Conservation (phyloP, 2,113 vertebrate genomes). For the Dicerorhinus sumatrensis region DNA sequence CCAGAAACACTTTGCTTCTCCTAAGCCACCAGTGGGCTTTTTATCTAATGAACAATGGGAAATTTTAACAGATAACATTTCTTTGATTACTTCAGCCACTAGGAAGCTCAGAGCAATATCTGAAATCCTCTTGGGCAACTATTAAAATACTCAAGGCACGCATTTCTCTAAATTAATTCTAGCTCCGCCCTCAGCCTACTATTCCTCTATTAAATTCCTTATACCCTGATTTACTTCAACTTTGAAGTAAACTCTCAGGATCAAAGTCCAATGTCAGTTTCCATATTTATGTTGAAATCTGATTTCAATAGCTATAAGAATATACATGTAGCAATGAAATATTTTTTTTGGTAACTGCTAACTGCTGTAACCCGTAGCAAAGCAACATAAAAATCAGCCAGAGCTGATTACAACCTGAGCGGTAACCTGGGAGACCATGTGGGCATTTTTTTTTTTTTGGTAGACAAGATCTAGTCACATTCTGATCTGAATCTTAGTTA, state of each 20-base stretch:
- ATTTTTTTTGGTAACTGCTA: slow-evolving; percentile 22
- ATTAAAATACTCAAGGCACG: not conserved
- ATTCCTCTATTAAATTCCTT: not conserved
- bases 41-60: not conserved
- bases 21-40: not conserved
- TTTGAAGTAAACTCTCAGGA: slow-evolving; percentile 11
- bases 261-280: slow-evolving; percentile 9
- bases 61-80: slow-evolving; percentile 43
- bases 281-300: not conserved
- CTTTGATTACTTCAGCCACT: slow-evolving; percentile 28
- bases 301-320: slow-evolving; percentile 18
- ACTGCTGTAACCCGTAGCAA: slow-evolving; percentile 28
- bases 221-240: not conserved
- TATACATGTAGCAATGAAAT: not conserved
- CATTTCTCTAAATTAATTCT: slow-evolving; percentile 20
- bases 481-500: slow-evolving; percentile 29
- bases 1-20: slow-evolving; percentile 28
- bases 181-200: not conserved
- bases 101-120: slow-evolving; percentile 8
- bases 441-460: not conserved
- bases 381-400: not conserved
- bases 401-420: not conserved
- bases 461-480: not conserved
- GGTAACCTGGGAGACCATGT: not conserved
- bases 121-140: slow-evolving; percentile 11